Base-by-base conservation (phyloP, 2,113 vertebrate species). In the Hoplias malabaricus region DNA sequence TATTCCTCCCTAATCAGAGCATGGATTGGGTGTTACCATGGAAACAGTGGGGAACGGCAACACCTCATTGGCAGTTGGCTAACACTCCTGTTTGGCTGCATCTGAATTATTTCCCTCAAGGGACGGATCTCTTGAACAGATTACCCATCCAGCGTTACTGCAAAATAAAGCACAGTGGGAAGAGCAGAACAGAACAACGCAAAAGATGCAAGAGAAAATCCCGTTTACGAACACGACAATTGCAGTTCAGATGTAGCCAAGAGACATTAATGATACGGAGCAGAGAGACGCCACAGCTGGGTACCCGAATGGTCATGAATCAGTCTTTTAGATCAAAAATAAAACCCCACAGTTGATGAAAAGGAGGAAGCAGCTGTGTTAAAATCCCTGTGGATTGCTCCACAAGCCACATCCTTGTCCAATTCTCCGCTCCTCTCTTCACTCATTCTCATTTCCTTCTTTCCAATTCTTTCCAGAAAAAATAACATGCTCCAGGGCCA, bases 21-120 rank as follows among this genome's bases (percentile, higher is more conserved):
- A 48, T 4, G 67, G 79, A 89, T 87, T 83, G 73, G 19, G 79
- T 76, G 89, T 94, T 86, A n/a, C 93, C 89, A 83, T 93, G 68
- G 92, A 83, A 91, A 93, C 88, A 40, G 70, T 80, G 71, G 40
- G 80, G 76, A 59, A 81, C 84, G 81, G 62, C 66, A 70, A 77
- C 54, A 66, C 61, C n/a, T 56, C n/a, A 86, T 91, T 92, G 91
- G 89, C 68, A 53, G 84, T 78, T 34, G 1, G 7, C 76, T 70
- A 76, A 34, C 78, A 73, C 76, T 82, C 75, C 82, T 62, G n/a
- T 75, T 83, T 69, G 69, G 68, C 75, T 80, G 33, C 11, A 4
- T 80, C 33, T 73, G 75, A 84, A 82, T 82, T 73, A 72, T 72
- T 79, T 78, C 83, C 80, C 87, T 82, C 78, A 61, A 69, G 82